Percentiles rank a stretch among this genome's conserved stretches.
Conservation (phyloP, 1,140 invertebrate species). For the Mylabris phalerata region DNA sequence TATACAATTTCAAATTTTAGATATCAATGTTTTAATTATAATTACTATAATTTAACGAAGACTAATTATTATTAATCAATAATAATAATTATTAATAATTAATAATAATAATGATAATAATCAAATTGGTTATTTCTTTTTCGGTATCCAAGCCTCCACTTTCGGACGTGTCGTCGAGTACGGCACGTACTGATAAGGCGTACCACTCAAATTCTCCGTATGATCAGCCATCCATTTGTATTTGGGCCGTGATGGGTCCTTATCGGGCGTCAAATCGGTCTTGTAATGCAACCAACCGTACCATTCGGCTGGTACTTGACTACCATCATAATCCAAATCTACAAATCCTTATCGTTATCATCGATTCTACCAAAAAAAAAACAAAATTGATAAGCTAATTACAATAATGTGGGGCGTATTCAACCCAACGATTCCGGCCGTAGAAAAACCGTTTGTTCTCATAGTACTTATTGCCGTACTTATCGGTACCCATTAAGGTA, state of each 20-base stretch:
- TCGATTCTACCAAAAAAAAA: neutral
- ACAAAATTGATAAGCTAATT: neutral
- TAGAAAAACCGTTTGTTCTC: conserved; percentile 87
- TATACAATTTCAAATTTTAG: conserved; percentile 13
- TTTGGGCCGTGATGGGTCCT: conserved; percentile 66
- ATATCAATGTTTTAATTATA: neutral
- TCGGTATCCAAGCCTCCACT: conserved; percentile 77
- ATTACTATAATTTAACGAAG: too few species aligned
- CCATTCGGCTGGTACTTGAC: conserved; percentile 89
- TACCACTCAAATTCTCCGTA: conserved; percentile 77
- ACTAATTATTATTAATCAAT: too few species aligned
- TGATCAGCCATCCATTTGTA: conserved; percentile 84
- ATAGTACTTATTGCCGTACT: conserved; percentile 95
- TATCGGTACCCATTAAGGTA: conserved; percentile 83
- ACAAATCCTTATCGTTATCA: conserved; percentile 16
- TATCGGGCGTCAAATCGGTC: conserved; percentile 65
- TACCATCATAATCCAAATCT: conserved; percentile 85
- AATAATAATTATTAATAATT: too few species aligned
- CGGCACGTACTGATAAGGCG: conserved; percentile 73
- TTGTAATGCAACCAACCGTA: conserved; percentile 82
- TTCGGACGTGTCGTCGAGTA: conserved; percentile 82
- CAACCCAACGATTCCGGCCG: conserved; percentile 90
- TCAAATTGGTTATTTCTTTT: conserved; percentile 19
- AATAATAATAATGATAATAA: neutral
- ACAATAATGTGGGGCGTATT: conserved; percentile 67